Evolutionary conservation across 2,113 vertebrate species (phyloP), one percentile per base, ranked within the genome.

Genomic region (Oceanites oceanicus): DNA sequence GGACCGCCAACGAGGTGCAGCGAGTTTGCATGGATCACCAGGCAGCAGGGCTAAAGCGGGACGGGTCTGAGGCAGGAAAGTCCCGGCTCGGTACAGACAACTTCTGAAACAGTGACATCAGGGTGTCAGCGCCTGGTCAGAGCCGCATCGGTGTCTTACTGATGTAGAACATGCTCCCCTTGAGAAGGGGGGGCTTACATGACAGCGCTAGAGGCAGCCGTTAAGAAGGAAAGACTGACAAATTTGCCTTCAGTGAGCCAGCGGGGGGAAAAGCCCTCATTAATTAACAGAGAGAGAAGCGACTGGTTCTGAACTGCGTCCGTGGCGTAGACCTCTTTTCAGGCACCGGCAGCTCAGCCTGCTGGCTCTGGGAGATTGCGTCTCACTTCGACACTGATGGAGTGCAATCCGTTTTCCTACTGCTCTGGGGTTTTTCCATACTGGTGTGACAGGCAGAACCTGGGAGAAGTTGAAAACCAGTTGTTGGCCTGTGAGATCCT

Each of bases 361-460:
- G 34, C 58, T 76, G 67, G 38, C 47, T 8, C 10, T 53, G 32
- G n/a, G 18, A 55, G 29, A 8, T 21, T 15, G 38, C 1, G 0
- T 65, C 79, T 88, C 11, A 3, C 52, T 52, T 50, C 42, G 30
- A 0, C 19, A 5, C 36, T n/a, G 27, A 8, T 32, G 38, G 30
- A 13, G 3, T 42, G 17, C n/a, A 36, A 0, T n/a, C 77, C 2
- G 0, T 25, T 49, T 75, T 68, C 22, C 26, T 71, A 0, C 13
- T 36, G 65, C 40, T 73, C 21, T 56, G 9, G 9, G 36, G 16
- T 13, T 78, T 66, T 85, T 81, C 59, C 19, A 0, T 45, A 5
- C 8, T 4, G 17, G 8, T 63, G 29, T 76, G 25, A 20, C 10
- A 29, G 50, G 13, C 34, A 74, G 70, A 50, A 80, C 16, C 13